Evolutionary conservation across 2,888 invertebrate species (phyloP).

Genomic region (Xestia sexstrigata): DNA sequence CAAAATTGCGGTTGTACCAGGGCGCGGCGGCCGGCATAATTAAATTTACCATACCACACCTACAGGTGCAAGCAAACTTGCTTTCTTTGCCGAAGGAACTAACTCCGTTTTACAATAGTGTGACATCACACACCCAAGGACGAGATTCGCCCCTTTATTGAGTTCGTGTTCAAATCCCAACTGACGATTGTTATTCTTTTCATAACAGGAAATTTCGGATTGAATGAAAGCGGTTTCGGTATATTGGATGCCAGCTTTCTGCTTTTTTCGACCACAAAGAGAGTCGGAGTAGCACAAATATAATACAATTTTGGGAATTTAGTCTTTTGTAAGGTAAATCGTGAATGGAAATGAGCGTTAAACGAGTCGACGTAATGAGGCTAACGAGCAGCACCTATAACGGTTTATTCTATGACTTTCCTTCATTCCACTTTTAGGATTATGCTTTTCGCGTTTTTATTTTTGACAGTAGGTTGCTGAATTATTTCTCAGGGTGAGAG

Average conservation of each 20-base stretch:
- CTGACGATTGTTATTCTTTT: slow-evolving; percentile 61
- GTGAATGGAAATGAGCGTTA: slow-evolving; percentile 68
- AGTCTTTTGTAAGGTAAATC: slow-evolving; percentile 61
- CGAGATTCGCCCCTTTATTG: slow-evolving; percentile 52
- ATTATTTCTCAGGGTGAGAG: slow-evolving; percentile 57
- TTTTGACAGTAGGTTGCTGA: slow-evolving; percentile 53
- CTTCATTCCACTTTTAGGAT: slow-evolving; percentile 43
- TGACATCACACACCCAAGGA: slow-evolving; percentile 35
- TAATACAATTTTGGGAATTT: slow-evolving; percentile 56
- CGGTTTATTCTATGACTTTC: slow-evolving; percentile 59
- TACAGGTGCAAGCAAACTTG: slow-evolving; percentile 67
- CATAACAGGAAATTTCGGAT: slow-evolving; percentile 57
- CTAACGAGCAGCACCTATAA: slow-evolving; percentile 70
- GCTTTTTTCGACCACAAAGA: slow-evolving; percentile 57
- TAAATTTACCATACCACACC: slow-evolving; percentile 70
- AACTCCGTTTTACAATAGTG: slow-evolving; percentile 54
- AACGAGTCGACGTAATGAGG: slow-evolving; percentile 70
- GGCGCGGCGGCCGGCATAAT: slow-evolving; percentile 59
- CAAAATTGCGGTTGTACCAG: slow-evolving; percentile 66
- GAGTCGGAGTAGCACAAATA: slow-evolving; percentile 51
- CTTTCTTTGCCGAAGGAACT: slow-evolving; percentile 66
- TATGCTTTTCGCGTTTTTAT: slow-evolving; percentile 41
- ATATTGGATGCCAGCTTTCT: slow-evolving; percentile 54
- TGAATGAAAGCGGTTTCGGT: slow-evolving; percentile 56
- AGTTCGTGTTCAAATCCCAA: slow-evolving; percentile 44